Evolutionary conservation across 2,113 vertebrate species (phyloP).

Genomic region (Eptesicus fuscus): DNA sequence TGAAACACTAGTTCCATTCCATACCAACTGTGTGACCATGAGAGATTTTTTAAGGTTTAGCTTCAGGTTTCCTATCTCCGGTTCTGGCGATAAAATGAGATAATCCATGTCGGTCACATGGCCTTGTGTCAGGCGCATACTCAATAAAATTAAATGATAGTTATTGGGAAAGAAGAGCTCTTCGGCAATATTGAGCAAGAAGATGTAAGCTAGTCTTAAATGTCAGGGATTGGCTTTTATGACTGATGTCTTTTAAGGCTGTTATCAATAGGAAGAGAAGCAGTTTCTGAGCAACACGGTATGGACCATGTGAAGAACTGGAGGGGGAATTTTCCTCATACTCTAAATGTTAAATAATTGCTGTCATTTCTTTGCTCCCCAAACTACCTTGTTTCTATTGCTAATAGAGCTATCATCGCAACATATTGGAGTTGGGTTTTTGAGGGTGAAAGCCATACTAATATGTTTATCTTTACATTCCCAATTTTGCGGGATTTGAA

Average conservation of each 20-base stretch:
- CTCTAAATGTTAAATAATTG: neutral
- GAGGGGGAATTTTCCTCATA: neutral
- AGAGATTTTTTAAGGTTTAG: neutral
- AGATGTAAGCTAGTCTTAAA: neutral
- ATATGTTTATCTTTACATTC: neutral
- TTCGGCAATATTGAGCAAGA: neutral
- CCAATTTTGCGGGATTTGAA: neutral
- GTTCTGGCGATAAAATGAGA: neutral
- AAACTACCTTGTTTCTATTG: neutral
- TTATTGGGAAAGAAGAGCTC: neutral
- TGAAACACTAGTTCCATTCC: neutral
- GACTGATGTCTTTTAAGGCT: neutral
- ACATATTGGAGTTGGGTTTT: neutral
- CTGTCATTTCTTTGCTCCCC: neutral
- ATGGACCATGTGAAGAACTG: neutral
- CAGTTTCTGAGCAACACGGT: neutral
- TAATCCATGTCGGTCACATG: rapidly evolving
- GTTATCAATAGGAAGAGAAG: neutral
- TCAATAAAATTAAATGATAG: neutral
- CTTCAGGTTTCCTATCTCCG: neutral
- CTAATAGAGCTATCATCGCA: neutral
- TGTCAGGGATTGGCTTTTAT: neutral
- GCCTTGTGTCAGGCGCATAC: neutral
- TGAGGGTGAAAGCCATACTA: neutral
- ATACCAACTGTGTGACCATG: neutral